phyloP scores from a whole-genome alignment of 1,140 invertebrate species.

The Caerostris extrusa region DNA sequence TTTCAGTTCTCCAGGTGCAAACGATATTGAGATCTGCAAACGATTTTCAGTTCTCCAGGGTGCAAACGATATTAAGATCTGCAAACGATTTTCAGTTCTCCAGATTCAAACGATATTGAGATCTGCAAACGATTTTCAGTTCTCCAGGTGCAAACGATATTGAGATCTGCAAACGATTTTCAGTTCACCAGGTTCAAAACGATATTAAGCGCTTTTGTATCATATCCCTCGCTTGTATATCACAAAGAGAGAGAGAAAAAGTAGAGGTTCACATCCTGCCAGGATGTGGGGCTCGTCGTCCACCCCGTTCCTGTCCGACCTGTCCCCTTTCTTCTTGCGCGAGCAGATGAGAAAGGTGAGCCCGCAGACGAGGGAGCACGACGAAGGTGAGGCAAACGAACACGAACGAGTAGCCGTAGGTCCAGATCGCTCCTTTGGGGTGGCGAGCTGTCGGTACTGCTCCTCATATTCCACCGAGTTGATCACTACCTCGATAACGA shows the following conservation, averaged over 20 bases:
- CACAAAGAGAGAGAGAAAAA: background rate
- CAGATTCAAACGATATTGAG: no score
- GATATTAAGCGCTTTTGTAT: no score
- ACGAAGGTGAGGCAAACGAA: slow-evolving; percentile 91
- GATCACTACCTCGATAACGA: slow-evolving; percentile 90
- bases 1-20: no score
- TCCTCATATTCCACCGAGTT: slow-evolving; percentile 88
- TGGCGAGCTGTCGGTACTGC: slow-evolving; percentile 85
- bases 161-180: no score
- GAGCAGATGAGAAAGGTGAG: slow-evolving; percentile 90
- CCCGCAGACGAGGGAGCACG: slow-evolving; percentile 86
- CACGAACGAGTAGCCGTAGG: slow-evolving; percentile 88
- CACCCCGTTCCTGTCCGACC: slow-evolving; percentile 89
- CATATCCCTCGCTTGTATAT: no score
- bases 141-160: no score
- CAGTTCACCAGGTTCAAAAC: no score
- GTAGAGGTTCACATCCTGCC: slow-evolving; percentile 83
- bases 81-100: no score
- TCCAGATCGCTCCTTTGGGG: slow-evolving; percentile 86
- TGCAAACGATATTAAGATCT: no score
- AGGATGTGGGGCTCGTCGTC: slow-evolving; percentile 92
- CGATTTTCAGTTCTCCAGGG: no score
- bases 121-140: no score
- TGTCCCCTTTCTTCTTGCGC: slow-evolving; percentile 87
- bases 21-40: no score